Evolutionary conservation across 2,888 invertebrate genomes (phyloP).

Genomic region (Ectemnius lituratus): DNA sequence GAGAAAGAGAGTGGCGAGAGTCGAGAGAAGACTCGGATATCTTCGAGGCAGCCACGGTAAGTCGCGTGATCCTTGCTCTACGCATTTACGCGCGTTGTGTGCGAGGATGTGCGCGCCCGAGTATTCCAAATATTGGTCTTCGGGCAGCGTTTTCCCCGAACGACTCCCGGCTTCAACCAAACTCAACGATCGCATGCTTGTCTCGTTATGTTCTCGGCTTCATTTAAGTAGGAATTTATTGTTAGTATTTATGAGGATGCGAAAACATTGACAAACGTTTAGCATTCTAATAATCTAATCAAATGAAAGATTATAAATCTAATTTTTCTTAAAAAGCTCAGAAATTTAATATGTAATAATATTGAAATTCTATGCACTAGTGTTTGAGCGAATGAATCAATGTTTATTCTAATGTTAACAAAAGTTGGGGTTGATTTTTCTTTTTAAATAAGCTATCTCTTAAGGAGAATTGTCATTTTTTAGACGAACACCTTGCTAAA

Average conservation of each 20-base stretch:
- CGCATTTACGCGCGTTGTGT: constrained; percentile 42
- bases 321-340: neutral
- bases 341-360: neutral
- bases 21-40: neutral
- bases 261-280: neutral
- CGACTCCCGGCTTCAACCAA: constrained; percentile 60
- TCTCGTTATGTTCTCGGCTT: neutral
- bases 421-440: too few relatives aligned
- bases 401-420: too few relatives aligned
- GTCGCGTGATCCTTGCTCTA: constrained; percentile 33
- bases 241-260: too few relatives aligned
- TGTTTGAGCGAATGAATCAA: too few relatives aligned
- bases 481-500: too few relatives aligned
- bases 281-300: neutral
- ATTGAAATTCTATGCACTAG: neutral
- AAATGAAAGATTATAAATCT: neutral
- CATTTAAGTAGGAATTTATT: too few relatives aligned
- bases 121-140: constrained; percentile 73
- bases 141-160: constrained; percentile 69
- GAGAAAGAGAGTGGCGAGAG: neutral
- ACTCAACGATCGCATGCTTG: constrained; percentile 11
- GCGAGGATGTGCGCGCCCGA: constrained; percentile 63
- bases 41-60: constrained; percentile 15
- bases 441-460: too few relatives aligned
- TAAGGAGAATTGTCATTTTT: too few relatives aligned